Evolutionary conservation across 2,797 vertebrate species (phyloP).

Genomic region (Diplodus sargus): DNA sequence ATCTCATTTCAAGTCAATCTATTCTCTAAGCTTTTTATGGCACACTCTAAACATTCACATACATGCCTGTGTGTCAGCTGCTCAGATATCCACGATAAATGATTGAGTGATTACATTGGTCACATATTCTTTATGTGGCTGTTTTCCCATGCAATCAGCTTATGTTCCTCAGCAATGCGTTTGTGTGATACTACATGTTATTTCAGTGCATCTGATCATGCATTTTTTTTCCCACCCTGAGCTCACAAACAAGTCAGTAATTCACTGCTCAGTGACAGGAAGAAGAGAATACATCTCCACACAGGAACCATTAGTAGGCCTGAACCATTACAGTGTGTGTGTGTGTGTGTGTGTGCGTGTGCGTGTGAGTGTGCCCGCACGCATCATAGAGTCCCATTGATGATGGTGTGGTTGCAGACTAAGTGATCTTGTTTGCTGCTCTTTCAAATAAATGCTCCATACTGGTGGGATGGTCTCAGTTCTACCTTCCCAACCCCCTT

Average conservation of each 20-base stretch:
- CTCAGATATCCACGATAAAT: not conserved
- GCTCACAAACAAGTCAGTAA: slow-evolving; percentile 62
- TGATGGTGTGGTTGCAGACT: slow-evolving; percentile 54
- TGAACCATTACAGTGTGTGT: slow-evolving; percentile 44
- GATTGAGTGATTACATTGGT: not conserved
- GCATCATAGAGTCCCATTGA: slow-evolving; percentile 32
- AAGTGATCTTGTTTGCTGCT: slow-evolving; percentile 67
- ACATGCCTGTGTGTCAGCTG: not conserved
- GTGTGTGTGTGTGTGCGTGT: slow-evolving; percentile 31
- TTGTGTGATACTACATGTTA: not conserved
- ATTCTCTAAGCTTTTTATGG: slow-evolving; percentile 8
- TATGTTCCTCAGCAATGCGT: not conserved
- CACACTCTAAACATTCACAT: slow-evolving; percentile 41
- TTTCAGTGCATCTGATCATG: slow-evolving; percentile 5
- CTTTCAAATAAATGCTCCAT: slow-evolving; percentile 66
- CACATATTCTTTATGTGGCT: not conserved
- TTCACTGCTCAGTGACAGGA: slow-evolving; percentile 56
- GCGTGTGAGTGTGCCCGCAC: slow-evolving; percentile 2
- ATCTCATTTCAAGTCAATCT: slow-evolving; percentile 49
- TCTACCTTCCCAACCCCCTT: not conserved
- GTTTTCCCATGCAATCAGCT: not conserved
- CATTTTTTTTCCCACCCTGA: slow-evolving; percentile 11
- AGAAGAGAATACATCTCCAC: slow-evolving; percentile 44
- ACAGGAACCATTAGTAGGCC: slow-evolving; percentile 65
- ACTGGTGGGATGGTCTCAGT: slow-evolving; percentile 45